Conservation (phyloP, 2,888 invertebrate species). For the Hylaea fasciaria region DNA sequence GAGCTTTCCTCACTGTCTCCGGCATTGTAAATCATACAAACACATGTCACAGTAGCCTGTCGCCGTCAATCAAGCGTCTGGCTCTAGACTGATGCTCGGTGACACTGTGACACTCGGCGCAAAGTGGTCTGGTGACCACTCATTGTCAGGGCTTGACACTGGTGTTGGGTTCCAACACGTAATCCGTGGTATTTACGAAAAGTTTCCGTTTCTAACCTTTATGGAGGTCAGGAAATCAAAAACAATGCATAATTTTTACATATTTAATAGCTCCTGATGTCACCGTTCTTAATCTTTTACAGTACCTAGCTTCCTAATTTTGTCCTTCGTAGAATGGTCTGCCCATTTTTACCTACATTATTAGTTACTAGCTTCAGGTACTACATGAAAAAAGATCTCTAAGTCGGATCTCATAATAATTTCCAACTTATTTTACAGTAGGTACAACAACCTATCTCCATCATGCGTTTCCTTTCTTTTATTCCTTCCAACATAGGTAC, state of each 20-base stretch:
- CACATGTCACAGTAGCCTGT: conserved; percentile 14
- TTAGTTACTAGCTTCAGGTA: no score
- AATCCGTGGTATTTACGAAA: conserved; percentile 30
- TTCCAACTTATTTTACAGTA: no score
- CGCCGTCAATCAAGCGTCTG: conserved; percentile 39
- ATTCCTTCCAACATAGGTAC: no score
- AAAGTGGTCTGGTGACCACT: conserved; percentile 32
- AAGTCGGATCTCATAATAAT: no score
- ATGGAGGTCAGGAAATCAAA: conserved; percentile 26
- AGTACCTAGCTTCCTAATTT: no score
- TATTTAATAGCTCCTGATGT: no score
- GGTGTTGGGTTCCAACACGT: conserved; percentile 38
- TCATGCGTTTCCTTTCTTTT: no score
- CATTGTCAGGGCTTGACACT: conserved; percentile 43
- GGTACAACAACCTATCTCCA: no score
- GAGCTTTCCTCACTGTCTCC: conserved; percentile 8
- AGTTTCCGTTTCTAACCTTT: conserved; percentile 22
- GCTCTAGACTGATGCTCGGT: conserved; percentile 20
- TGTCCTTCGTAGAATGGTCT: no score
- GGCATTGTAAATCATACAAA: conserved; percentile 14
- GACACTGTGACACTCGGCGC: conserved; percentile 27
- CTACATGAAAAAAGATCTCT: no score
- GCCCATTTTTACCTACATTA: no score
- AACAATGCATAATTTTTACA: not conserved
- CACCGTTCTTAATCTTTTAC: no score